Evolutionary conservation across 2,888 invertebrate genomes (phyloP), one percentile per base, ranked within the genome.

Genomic region (Biston stratarius): DNA sequence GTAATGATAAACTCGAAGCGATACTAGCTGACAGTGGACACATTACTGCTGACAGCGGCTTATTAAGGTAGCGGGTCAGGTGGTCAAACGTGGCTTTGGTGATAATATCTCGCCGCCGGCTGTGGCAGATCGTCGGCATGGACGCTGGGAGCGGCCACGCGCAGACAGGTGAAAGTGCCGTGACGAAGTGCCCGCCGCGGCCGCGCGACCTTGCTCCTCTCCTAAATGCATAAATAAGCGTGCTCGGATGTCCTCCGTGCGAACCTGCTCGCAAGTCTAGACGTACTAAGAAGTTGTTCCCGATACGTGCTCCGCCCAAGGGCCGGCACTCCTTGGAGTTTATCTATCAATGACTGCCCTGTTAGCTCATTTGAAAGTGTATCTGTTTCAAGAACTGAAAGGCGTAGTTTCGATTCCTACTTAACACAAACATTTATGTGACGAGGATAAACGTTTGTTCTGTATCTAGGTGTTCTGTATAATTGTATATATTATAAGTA

Each of bases 151-250:
- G 76, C 62, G 69, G 78, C 74, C 52, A 55, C 48, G 48, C 71
- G 74, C 76, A 83, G 83, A 84, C 83, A 60, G 86, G 89, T 88
- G 91, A 91, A 91, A 91, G 91, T 89, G 83, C 78, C 79, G 81
- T 81, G 78, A 82, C 80, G 80, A 64, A 72, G 63, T 42, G n/a
- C n/a, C n/a, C n/a, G 74, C 58, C 80, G 77, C 81, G 76, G 78
- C 40, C 74, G 80, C 80, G 83, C 84, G 90, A 88, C 91, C 91
- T 91, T 91, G 90, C 83, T 74, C 76, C 59, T 77, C 76, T 77
- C 74, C 77, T 78, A 73, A 75, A 75, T 66, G 74, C 76, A 77
- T 77, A 81, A 78, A 77, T 67, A 62, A 76, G 75, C 76, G 75
- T 62, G 73, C 69, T 73, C 71, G 65, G 73, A 73, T 78, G 74